A percentile compares a stretch with the other conserved stretches of the same genome.
phyloP scores from a whole-genome alignment of 2,888 invertebrate genomes.

The Dryocosmus kuriphilus region DNA sequence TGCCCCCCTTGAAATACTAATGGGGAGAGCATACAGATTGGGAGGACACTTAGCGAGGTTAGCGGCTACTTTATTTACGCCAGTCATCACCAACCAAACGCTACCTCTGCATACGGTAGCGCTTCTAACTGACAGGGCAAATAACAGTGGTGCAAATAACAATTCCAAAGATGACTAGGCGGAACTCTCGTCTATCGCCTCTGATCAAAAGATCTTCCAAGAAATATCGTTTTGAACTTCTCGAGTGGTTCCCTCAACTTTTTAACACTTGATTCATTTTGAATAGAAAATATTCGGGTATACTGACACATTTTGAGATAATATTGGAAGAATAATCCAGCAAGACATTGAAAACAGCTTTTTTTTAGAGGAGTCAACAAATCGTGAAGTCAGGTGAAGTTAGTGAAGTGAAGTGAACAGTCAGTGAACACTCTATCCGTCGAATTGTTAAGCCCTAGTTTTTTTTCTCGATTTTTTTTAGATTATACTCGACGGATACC shows the following conservation, averaged over 20 bases:
- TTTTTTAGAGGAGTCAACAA: too few relatives aligned
- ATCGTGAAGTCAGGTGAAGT: too few relatives aligned
- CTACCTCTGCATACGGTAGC: slow-evolving; percentile 65
- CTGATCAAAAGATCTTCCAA: slow-evolving; percentile 6
- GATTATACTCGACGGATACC: too few relatives aligned
- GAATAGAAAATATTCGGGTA: background rate
- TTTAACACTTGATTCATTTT: background rate
- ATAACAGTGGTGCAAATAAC: slow-evolving; percentile 52
- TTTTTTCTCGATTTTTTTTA: too few relatives aligned
- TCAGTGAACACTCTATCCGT: too few relatives aligned
- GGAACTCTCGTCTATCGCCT: slow-evolving; percentile 30
- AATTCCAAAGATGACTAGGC: slow-evolving; percentile 22
- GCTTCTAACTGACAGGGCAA: slow-evolving; percentile 66
- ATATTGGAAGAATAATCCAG: too few relatives aligned
- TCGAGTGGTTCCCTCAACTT: background rate
- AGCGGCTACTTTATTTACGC: slow-evolving; percentile 72
- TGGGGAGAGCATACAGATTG: slow-evolving; percentile 68
- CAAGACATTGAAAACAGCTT: too few relatives aligned
- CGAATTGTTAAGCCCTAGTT: too few relatives aligned
- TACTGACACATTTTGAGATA: too few relatives aligned
- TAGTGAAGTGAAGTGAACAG: too few relatives aligned
- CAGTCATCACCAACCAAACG: slow-evolving; percentile 38
- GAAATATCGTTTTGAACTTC: slow-evolving; percentile 2
- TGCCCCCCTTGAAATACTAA: slow-evolving; percentile 54
- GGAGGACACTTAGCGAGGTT: slow-evolving; percentile 69